Base-by-base conservation (phyloP, 2,888 invertebrate genomes). In the Limnephilus lunatus region DNA sequence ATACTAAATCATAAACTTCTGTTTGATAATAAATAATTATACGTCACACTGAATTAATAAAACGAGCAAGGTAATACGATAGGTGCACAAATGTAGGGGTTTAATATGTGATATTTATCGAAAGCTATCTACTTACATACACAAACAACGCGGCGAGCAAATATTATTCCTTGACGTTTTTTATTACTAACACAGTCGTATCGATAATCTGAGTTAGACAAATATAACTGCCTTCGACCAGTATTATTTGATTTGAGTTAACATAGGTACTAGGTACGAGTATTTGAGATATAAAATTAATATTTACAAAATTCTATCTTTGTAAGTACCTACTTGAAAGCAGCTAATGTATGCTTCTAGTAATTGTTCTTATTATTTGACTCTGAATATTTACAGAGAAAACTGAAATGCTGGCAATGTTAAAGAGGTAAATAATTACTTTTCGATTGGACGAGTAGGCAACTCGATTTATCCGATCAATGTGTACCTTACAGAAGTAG, bases 41-140 rank as follows among this genome's bases (percentile, higher is more conserved):
- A 53, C 53, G 87, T 87, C 87, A 87, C 48, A 53, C 14, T 48
- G 44, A 86, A 44, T 44, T 39, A 86, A 44, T 44, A 82, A 82
- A 82, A 68, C 68, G 68, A 68, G 68, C 25, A 68, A n/a, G 68
- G 25, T 68, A n/a, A 68, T 9, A 68, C 7, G 9, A 68, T 9
- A 68, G 68, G 68, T 68, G 25, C 9, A 68, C 25, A 25, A 68
- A 19, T 68, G 68, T 25, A 68, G 25, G 68, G 68, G 25, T 68
- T 19, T 68, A n/a, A 25, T 68, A 25, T 68, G 25, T 68, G n/a
- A n/a, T n/a, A 68, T n/a, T 68, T 68, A 68, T 68, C 68, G 9
- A 68, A 68, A n/a, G 68, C 68, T 25, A 12, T 12, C 12, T n/a
- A n/a, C n/a, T n/a, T n/a, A n/a, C n/a, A n/a, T 44, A 68, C n/a